Evolutionary conservation across 1,140 invertebrate genomes (phyloP).

Genomic region (Lepidurus arcticus): DNA sequence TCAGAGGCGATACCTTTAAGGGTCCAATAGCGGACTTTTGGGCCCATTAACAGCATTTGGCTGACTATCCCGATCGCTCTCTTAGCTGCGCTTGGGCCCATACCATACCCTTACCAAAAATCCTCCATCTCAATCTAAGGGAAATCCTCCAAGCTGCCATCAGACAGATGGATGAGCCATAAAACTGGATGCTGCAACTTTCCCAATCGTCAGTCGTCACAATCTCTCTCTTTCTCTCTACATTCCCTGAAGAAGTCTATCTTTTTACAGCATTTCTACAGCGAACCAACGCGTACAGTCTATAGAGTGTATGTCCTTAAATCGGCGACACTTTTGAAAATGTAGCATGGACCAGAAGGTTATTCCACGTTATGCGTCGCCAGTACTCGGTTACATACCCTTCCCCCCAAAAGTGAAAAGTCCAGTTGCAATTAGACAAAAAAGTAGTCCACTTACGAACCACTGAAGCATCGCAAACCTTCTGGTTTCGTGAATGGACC

Average conservation of each 20-base stretch:
- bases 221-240: background rate
- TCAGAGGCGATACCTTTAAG: background rate
- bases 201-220: background rate
- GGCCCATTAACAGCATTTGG: constrained; percentile 7
- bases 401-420: background rate
- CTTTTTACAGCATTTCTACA: background rate
- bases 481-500: constrained; percentile 18
- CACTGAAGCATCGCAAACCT: constrained; percentile 3
- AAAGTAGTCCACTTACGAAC: background rate
- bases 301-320: no score
- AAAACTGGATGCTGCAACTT: constrained; percentile 14
- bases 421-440: background rate
- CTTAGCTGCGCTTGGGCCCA: no score
- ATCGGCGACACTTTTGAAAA: no score
- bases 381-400: no score
- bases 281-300: no score
- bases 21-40: background rate
- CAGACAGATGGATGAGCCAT: constrained; percentile 18
- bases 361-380: no score
- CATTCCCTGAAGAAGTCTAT: background rate
- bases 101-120: background rate
- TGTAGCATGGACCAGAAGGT: no score
- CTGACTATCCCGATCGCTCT: background rate
- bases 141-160: constrained; percentile 15
- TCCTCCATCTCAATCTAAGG: background rate